Evolutionary conservation across 2,797 vertebrate genomes (phyloP), one percentile per base, ranked within the genome.

Genomic region (Telmatherina bonti): DNA sequence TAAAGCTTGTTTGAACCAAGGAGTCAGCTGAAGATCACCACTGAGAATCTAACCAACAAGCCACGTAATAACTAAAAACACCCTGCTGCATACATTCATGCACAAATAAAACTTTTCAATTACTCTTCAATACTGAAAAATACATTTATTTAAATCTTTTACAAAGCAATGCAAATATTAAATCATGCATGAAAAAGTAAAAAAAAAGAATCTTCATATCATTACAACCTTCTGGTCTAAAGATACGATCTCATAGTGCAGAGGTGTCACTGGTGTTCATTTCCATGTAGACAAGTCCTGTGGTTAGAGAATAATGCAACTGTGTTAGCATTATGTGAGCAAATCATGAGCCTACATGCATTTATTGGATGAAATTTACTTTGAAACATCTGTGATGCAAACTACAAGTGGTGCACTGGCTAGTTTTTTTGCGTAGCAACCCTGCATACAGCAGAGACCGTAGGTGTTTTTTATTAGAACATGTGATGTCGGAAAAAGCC

Each of bases 201-300:
- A 38, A 38, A 16, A 36, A 36, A 38, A 16, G 6, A 18, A 41
- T 11, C 13, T 5, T 16, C 6, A 22, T 12, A 18, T 22, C n/a
- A 13, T 15, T 27, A 43, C 10, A 10, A 27, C 15, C 15, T 31
- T 20, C 20, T 24, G 11, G 33, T 18, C 30, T 35, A 10, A 15
- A 22, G 16, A 26, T 2, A 1, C 12, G 43, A 15, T 38, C 12
- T 87, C 72, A 72, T 2, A 1, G 67, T 10, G 58, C 55, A 0
- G 65, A 81, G 56, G 55, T 33, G 66, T 62, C 29, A 65, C 62
- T 30, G 51, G 29, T 58, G n/a, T 41, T 88, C 58, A 83, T 83
- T 54, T 92, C 89, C 89, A 93, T 87, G 79, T 93, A 93, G 52
- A 56, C 16, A 12, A 62, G 54, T 15, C 84, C 88, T 91, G 76